These are phyloP conservation scores for Lochmaea crataegi DNA, from an alignment of 2,888 invertebrate genomes.

Conservation along the genomic window DNA sequence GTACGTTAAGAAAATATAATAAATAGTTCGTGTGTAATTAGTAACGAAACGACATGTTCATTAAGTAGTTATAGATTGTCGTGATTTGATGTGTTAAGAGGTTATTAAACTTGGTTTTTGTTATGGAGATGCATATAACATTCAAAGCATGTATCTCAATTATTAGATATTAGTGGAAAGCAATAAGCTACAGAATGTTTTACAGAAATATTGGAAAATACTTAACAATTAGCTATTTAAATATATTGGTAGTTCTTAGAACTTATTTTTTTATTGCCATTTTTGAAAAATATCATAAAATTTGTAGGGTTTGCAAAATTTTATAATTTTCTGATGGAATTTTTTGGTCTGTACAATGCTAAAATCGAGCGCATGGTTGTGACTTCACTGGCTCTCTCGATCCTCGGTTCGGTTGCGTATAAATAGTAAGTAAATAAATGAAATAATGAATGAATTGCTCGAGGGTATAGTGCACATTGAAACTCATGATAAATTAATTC, in stretches of 20 bases:
- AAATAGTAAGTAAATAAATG: not conserved
- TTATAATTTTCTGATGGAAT: too few species aligned
- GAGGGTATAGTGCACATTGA: not conserved
- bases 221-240: not conserved
- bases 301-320: too few species aligned
- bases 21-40: not conserved
- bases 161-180: constrained; percentile 14
- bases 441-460: not conserved
- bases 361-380: too few species aligned
- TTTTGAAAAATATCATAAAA: too few species aligned
- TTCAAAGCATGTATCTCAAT: constrained; percentile 12
- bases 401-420: not conserved
- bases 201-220: constrained; percentile 17
- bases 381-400: too few species aligned
- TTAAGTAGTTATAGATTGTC: not conserved
- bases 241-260: too few species aligned
- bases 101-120: constrained; percentile 4
- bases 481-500: not conserved
- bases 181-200: constrained; percentile 22
- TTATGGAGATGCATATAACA: constrained; percentile 3
- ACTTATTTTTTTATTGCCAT: too few species aligned
- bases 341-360: too few species aligned
- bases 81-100: not conserved
- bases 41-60: not conserved
- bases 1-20: not conserved